phyloP scores from a whole-genome alignment of 2,113 vertebrate genomes.

The Campylomormyrus numenius region DNA sequence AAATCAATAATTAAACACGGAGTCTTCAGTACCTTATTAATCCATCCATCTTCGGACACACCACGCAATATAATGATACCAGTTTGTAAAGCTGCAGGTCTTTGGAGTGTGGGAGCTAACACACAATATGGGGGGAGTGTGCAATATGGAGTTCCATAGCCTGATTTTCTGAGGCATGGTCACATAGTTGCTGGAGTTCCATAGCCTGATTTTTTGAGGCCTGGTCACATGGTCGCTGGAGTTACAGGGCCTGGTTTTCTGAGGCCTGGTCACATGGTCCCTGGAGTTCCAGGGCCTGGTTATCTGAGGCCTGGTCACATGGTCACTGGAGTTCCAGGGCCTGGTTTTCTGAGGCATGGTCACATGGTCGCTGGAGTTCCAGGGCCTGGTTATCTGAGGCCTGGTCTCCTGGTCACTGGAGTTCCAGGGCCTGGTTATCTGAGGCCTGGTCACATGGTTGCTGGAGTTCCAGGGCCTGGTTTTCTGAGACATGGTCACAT shows the following conservation, averaged over 20 bases:
- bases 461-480: background rate
- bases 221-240: too few species aligned
- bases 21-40: background rate
- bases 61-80: background rate
- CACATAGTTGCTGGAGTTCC: background rate
- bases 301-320: too few species aligned
- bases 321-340: too few species aligned
- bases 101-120: background rate
- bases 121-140: background rate
- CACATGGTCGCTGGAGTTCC: background rate
- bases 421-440: too few species aligned
- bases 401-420: too few species aligned
- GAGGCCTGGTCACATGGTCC: too few species aligned
- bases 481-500: too few species aligned
- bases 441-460: too few species aligned
- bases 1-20: background rate
- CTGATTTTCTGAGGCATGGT: too few species aligned
- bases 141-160: background rate
- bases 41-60: background rate
- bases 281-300: too few species aligned
- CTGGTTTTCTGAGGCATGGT: background rate
- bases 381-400: too few species aligned
- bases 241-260: too few species aligned
- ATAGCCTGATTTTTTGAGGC: fast-evolving
- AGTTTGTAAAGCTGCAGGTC: background rate